Base-by-base conservation (phyloP, 2,888 invertebrate genomes). In the Athripsodes cinereus region DNA sequence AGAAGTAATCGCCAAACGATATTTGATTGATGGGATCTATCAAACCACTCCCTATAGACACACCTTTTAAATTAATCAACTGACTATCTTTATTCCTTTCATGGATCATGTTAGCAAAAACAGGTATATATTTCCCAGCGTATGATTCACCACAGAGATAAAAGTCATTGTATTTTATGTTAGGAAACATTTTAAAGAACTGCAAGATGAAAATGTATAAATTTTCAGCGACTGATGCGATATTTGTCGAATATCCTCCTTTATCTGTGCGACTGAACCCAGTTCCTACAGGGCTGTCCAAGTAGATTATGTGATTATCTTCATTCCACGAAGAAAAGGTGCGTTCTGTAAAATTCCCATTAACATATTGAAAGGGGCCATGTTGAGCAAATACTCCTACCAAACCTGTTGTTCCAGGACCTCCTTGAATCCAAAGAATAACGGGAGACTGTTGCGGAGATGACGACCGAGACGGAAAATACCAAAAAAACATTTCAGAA, bases 271-370 rank as follows among this genome's bases (percentile, higher is more conserved):
- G 96, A 73, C 95, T 95, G 69, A 88, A 96, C 0, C 96, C 96
- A 1, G 93, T 89, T 1, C 93, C 93, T 0, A 92, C 95, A 0
- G 96, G 96, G 72, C 93, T 96, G 71, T 96, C 96, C 57, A 96
- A 88, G 70, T 91, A 96, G 54, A 96, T 81, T 47, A 96, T 73
- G 65, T 88, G 86, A 70, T 91, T 90, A 10, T 83, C 84, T 47
- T 81, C 73, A 57, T 85, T 87, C 96, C 96, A 96, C 8, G 88
- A 83, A 8, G 88, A 83, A 66, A 86, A 87, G 66, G 88, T 82
- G 44, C 92, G 81, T 62, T 82, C 74, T 63, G 69, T 75, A 60
- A 75, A 63, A 19, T 70, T 73, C 6, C 71, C 67, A 20, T 67
- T 65, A 52, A 79, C 79, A 1, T 87, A 77, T 52, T 70, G 67